A percentile compares a stretch with the other conserved stretches of the same genome.
Conservation (phyloP, 1,140 invertebrate genomes). For the Pygmarrhopalites habei region DNA sequence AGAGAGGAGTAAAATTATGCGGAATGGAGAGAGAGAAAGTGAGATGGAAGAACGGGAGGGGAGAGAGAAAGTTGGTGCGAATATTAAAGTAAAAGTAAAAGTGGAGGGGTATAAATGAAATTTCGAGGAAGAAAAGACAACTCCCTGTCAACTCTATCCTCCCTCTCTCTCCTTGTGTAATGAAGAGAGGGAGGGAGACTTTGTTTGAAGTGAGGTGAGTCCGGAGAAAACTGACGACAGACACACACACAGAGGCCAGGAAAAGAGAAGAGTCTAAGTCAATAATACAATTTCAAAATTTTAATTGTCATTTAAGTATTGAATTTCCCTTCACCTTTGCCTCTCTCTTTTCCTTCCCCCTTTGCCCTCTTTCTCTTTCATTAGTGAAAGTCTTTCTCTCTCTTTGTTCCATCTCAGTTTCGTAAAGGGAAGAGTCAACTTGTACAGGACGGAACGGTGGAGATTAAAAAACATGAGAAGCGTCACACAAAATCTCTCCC, state of each 20-base stretch:
- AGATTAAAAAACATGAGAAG: too few species aligned
- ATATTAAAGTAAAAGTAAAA: neutral
- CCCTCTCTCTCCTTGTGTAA: too few species aligned
- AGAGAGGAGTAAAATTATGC: too few species aligned
- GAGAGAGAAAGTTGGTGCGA: neutral
- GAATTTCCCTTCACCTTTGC: neutral
- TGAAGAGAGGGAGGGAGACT: too few species aligned
- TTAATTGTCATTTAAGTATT: too few species aligned
- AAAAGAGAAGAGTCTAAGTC: neutral
- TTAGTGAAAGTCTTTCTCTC: neutral
- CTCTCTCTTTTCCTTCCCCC: neutral
- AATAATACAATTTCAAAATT: too few species aligned
- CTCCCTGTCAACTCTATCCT: neutral
- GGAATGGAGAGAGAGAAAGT: neutral
- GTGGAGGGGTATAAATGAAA: neutral
- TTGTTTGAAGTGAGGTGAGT: too few species aligned
- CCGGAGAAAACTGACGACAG: too few species aligned
- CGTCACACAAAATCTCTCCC: neutral
- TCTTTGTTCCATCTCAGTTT: too few species aligned
- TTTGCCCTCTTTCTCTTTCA: too few species aligned
- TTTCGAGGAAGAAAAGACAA: neutral
- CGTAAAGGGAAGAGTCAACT: too few species aligned
- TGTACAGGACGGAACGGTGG: too few species aligned
- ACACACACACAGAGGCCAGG: conserved; percentile 4
- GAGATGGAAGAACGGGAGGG: neutral